Evolutionary conservation across 2,888 invertebrate species (phyloP), one percentile per base, ranked within the genome.

Genomic region (Anticlea derivata): DNA sequence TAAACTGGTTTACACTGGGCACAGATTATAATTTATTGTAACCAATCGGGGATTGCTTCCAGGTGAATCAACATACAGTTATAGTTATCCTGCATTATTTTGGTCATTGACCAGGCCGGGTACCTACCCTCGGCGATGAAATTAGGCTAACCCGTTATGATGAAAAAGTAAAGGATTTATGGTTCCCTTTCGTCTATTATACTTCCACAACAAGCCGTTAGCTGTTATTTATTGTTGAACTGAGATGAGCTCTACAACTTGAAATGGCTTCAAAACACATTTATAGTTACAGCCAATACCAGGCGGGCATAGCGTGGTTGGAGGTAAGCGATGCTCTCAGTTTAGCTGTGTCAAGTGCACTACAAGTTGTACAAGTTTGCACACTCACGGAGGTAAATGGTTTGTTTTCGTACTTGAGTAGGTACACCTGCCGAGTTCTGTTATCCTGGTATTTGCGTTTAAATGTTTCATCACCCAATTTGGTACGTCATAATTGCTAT

Each of bases 271-370:
- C 33, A 29, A 35, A 50, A 57, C 43, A 50, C 40, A 43, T 43
- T 60, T 54, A 58, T 34, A 11, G 38, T 43, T 48, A 34, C 43
- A 55, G 38, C 45, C 55, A 46, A 50, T 61, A 61, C 56, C 58
- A 56, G 56, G 51, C 47, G 34, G 43, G 34, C 58, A 58, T 58
- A 56, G 50, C 46, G 44, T 50, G 46, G 34, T 38, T 20, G 26
- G 40, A 47, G 50, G 50, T 39, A 23, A 7, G 26, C 33, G 34
- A 43, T 31, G 46, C 40, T 44, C 24, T 44, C 53, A 51, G 51
- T 53, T 52, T 46, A 48, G 53, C 51, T 50, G 43, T 38, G 44
- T 50, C 56, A 43, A 56, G 50, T 46, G 40, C 56, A 50, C 29
- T 43, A 30, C 41, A 40, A 47, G 41, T 51, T 46, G 40, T 41